A percentile compares a stretch with the other conserved stretches of the same genome.
phyloP scores from a whole-genome alignment of 2,888 invertebrate species.

The Rhingia campestris region DNA sequence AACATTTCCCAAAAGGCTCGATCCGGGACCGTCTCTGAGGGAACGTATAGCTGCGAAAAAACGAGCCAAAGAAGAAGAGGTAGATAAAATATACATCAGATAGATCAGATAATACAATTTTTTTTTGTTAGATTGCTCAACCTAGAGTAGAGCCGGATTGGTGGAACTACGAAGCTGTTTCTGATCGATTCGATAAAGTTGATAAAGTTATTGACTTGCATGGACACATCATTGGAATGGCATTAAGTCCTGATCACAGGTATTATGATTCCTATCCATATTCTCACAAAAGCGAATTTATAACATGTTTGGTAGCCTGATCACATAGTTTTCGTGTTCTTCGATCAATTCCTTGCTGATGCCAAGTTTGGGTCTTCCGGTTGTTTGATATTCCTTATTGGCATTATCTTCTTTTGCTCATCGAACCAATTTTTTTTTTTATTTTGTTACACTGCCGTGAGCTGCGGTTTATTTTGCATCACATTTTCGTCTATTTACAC shows the following conservation, averaged over 20 bases:
- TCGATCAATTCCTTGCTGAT: too few species aligned
- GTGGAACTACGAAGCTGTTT: constrained; percentile 87
- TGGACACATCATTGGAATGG: constrained; percentile 94
- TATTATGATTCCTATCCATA: constrained; percentile 20
- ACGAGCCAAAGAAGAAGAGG: constrained; percentile 83
- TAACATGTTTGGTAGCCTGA: too few species aligned
- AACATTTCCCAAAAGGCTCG: constrained; percentile 87
- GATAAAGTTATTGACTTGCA: constrained; percentile 92
- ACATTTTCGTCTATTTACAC: too few species aligned
- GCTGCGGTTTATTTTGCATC: too few species aligned
- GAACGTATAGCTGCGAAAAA: constrained; percentile 86
- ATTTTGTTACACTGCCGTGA: too few species aligned
- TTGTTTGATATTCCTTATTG: too few species aligned
- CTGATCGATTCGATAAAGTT: constrained; percentile 88
- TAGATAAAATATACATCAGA: constrained; percentile 21
- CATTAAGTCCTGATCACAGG: constrained; percentile 91
- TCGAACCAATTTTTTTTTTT: too few species aligned
- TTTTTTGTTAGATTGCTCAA: constrained; percentile 77
- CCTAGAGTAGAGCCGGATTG: constrained; percentile 86
- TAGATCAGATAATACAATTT: neutral
- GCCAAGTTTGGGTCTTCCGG: too few species aligned
- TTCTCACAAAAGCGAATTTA: too few species aligned
- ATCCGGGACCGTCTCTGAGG: constrained; percentile 87
- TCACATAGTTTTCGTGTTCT: too few species aligned
- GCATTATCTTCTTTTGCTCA: too few species aligned